Percentiles rank a stretch among this genome's conserved stretches.
These are phyloP conservation scores for Chloebia gouldiae DNA, from an alignment of 2,113 vertebrate genomes.

Conservation along the genomic window DNA sequence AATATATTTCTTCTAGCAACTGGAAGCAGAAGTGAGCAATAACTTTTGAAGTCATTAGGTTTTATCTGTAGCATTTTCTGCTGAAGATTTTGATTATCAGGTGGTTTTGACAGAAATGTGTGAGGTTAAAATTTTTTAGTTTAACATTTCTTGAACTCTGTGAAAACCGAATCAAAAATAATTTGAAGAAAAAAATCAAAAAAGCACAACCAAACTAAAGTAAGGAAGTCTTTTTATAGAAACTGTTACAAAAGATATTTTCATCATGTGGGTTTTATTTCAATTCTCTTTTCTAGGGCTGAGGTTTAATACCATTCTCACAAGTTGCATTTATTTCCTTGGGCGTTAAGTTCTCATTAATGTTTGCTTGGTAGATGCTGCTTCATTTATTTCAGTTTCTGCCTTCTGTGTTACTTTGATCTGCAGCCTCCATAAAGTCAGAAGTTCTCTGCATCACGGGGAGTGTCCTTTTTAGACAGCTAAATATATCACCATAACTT, in stretches of 20 bases:
- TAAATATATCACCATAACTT: background rate
- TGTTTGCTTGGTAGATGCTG: background rate
- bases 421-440: background rate
- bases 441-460: background rate
- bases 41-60: background rate
- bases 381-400: constrained; percentile 1
- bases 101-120: background rate
- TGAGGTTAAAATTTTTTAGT: background rate
- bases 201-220: background rate
- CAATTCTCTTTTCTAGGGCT: background rate
- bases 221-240: background rate
- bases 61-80: background rate
- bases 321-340: background rate
- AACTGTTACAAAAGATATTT: background rate
- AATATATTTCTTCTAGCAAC: background rate
- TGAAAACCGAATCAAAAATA: background rate
- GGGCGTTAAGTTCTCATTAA: background rate
- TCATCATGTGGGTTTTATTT: background rate
- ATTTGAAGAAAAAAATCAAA: background rate
- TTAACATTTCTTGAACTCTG: background rate
- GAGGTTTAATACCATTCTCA: background rate
- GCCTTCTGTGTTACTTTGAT: background rate
- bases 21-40: background rate
- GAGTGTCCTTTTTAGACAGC: background rate
- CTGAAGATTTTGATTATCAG: background rate